Percentiles rank a stretch among this genome's conserved stretches.
These are phyloP conservation scores for Reticulitermes lucifugus DNA, from an alignment of 2,888 invertebrate species.

Conservation along the genomic window DNA sequence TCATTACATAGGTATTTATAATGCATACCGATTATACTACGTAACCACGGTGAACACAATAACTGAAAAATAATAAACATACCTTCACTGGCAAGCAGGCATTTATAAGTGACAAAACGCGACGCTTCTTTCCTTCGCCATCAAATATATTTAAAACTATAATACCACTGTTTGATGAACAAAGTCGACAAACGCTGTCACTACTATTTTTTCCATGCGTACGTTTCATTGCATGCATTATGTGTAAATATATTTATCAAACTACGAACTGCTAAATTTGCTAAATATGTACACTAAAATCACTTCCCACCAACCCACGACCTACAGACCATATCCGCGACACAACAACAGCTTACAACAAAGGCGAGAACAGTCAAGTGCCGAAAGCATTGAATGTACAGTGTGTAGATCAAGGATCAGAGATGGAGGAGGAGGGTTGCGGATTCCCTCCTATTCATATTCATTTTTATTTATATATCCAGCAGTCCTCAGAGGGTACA, in stretches of 20 bases:
- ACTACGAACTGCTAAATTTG: neutral
- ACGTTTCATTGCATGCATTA: conserved; percentile 17
- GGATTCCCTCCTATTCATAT: no score
- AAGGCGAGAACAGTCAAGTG: no score
- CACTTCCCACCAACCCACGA: neutral
- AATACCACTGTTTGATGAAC: conserved; percentile 27
- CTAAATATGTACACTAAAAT: neutral
- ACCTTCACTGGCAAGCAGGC: conserved; percentile 19
- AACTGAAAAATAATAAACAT: neutral
- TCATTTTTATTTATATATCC: no score
- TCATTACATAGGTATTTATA: no score
- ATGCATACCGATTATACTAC: no score
- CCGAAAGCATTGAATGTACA: no score
- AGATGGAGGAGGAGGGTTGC: no score
- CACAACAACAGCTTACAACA: no score
- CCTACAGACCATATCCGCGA: no score
- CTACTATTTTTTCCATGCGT: neutral
- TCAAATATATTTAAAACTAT: conserved; percentile 28
- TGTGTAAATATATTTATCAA: neutral
- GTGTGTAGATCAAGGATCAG: no score
- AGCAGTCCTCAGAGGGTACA: no score
- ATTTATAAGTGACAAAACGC: neutral
- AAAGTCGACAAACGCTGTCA: neutral
- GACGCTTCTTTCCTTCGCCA: conserved; percentile 16
- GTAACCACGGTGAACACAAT: no score